Base-by-base conservation (phyloP, 2,113 vertebrate species). In the Limanda limanda region DNA sequence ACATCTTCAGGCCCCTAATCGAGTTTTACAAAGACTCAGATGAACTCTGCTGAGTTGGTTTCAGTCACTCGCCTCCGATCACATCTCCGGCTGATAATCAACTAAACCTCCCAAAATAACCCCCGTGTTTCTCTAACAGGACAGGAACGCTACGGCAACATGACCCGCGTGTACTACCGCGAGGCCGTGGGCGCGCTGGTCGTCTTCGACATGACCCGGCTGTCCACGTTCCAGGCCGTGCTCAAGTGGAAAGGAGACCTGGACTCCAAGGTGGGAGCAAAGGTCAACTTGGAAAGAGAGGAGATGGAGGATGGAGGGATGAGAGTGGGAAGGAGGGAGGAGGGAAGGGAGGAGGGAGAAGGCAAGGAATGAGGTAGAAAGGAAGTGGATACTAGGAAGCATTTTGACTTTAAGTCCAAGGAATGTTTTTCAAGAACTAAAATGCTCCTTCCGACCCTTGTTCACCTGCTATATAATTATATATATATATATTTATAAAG, bases 91-190 rank as follows among this genome's bases (percentile, higher is more conserved):
- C 51, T 37, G 35, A 2, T 37, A 37, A 37, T 37, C 35, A 37
- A 37, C 35, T 37, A 2, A 47, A 47, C 45, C 14, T 47, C 13
- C 45, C 4, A 13, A 2, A 42, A 42, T 11, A 42, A 42, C 40
- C 11, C 12, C 23, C 8, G 1, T 13, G 1, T 17, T n/a, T 60
- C 68, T 23, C 11, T 0, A 17, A 66, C 66, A 96, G 95, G 95
- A n/a, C 95, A 96, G 77, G 95, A 96, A 64, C 90, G 95, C 13
- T 96, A 95, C 58, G 95, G 95, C 23, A 94, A 96, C 90, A 95
- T 96, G 95, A 96, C 95, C 11, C 94, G 95, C 0, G 94, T 96
- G 48, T 96, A 96, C 87, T 96, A 96, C 91, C 76, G 93, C 1
- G 95, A 96, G 78, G 95, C 95, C 0, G 94, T 95, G 7, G 95